These are phyloP conservation scores for Neopelma chrysocephalum DNA, from an alignment of 2,797 vertebrate species.

Conservation along the genomic window DNA sequence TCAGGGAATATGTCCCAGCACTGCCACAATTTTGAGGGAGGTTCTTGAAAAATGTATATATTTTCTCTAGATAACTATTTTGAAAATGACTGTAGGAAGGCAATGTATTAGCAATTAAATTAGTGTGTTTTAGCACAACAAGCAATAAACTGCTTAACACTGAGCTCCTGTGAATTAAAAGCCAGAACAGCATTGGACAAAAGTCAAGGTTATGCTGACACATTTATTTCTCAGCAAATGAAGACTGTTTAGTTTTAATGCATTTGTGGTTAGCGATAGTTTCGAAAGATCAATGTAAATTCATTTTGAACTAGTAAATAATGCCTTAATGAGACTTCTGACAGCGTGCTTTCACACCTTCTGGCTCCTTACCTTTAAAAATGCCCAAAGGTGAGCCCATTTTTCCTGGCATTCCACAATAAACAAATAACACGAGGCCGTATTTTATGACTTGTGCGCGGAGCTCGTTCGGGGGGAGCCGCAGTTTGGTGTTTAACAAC, in stretches of 20 bases:
- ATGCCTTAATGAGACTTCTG: slow-evolving; percentile 77
- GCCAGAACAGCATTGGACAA: slow-evolving; percentile 78
- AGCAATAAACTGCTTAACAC: slow-evolving; percentile 80
- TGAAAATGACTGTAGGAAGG: slow-evolving; percentile 70
- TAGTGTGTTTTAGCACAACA: slow-evolving; percentile 74
- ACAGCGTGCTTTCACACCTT: slow-evolving; percentile 78
- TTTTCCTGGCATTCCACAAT: slow-evolving; percentile 55
- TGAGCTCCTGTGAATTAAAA: slow-evolving; percentile 76
- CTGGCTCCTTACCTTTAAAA: slow-evolving; percentile 64
- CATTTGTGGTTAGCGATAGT: slow-evolving; percentile 82
- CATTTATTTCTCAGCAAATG: slow-evolving; percentile 81
- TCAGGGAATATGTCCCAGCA: neutral
- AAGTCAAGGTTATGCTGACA: slow-evolving; percentile 81
- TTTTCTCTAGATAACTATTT: slow-evolving; percentile 71
- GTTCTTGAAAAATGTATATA: slow-evolving; percentile 65
- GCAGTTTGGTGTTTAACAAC: slow-evolving; percentile 51
- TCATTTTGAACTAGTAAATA: slow-evolving; percentile 79
- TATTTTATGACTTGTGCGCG: slow-evolving; percentile 73
- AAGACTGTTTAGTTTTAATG: slow-evolving; percentile 84
- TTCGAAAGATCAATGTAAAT: slow-evolving; percentile 83
- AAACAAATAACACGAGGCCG: slow-evolving; percentile 51
- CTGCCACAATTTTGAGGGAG: slow-evolving; percentile 31
- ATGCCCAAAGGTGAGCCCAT: slow-evolving; percentile 62
- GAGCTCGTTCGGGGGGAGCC: slow-evolving; percentile 48
- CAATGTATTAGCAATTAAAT: slow-evolving; percentile 76